Conservation (phyloP, 2,888 invertebrate species). For the Eupithecia pulchellata region DNA sequence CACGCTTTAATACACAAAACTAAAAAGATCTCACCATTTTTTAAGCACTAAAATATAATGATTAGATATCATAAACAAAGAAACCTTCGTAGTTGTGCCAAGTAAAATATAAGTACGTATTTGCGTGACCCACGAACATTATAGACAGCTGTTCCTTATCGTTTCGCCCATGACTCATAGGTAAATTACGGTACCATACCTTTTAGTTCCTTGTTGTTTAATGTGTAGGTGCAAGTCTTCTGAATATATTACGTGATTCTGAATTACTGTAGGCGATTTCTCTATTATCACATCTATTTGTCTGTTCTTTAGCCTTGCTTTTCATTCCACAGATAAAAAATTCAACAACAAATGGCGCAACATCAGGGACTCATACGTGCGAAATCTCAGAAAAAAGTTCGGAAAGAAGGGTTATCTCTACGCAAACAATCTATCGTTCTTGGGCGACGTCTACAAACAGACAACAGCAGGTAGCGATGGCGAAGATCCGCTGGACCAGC, state of each 20-base stretch:
- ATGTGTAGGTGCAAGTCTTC: not conserved
- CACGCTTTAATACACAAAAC: not conserved
- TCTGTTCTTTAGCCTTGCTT: not conserved
- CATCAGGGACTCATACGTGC: constrained; percentile 73
- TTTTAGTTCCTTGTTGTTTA: not conserved
- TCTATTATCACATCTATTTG: not conserved
- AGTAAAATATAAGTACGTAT: constrained; percentile 3
- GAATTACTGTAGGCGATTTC: not conserved
- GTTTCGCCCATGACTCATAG: constrained; percentile 18
- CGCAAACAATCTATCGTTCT: constrained; percentile 67
- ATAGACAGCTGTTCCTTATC: constrained; percentile 24
- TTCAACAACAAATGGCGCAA: constrained; percentile 76
- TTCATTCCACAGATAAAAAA: constrained; percentile 66
- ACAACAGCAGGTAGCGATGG: constrained; percentile 58
- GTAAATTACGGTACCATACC: constrained; percentile 7
- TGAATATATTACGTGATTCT: not conserved
- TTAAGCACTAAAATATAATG: not conserved
- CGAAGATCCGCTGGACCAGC: constrained; percentile 45
- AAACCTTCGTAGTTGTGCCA: not conserved
- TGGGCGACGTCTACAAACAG: constrained; percentile 60
- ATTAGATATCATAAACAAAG: not conserved
- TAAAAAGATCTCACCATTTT: not conserved
- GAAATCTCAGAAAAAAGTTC: constrained; percentile 57
- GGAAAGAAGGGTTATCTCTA: constrained; percentile 65
- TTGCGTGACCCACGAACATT: constrained; percentile 26